Evolutionary conservation across 2,113 vertebrate genomes (phyloP).

Genomic region (Equus przewalskii): DNA sequence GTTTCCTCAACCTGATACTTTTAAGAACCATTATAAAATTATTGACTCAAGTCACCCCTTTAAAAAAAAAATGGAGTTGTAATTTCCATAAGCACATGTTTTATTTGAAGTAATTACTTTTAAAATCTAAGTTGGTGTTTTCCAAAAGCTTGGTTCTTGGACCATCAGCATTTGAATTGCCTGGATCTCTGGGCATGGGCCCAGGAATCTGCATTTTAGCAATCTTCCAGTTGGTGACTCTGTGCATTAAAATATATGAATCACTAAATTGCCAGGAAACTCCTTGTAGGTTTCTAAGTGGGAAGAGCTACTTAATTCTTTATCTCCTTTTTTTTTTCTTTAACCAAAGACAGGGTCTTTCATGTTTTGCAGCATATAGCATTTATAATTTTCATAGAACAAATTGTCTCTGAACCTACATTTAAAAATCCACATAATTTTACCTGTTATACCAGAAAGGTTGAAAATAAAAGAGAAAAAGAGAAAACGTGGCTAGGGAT

Average conservation of each 20-base stretch:
- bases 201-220: conserved; percentile 49
- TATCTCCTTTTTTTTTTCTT: background rate
- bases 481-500: background rate
- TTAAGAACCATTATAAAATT: conserved; percentile 60
- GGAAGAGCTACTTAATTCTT: conserved; percentile 33
- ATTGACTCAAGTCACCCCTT: background rate
- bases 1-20: conserved; percentile 50
- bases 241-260: conserved; percentile 24
- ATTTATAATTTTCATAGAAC: conserved; percentile 63
- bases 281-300: background rate
- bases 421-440: conserved; percentile 1
- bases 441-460: background rate
- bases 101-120: conserved; percentile 57
- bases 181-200: background rate
- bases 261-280: conserved; percentile 18
- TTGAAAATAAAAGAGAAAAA: background rate
- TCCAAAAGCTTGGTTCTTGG: conserved; percentile 34
- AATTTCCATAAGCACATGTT: conserved; percentile 43
- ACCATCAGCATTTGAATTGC: background rate
- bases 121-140: background rate
- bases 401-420: conserved; percentile 1
- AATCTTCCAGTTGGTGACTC: conserved; percentile 33
- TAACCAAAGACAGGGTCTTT: conserved; percentile 4
- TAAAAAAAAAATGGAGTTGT: background rate
- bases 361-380: background rate